Conservation (phyloP, 2,888 invertebrate species). For the Melipona bicolor region DNA sequence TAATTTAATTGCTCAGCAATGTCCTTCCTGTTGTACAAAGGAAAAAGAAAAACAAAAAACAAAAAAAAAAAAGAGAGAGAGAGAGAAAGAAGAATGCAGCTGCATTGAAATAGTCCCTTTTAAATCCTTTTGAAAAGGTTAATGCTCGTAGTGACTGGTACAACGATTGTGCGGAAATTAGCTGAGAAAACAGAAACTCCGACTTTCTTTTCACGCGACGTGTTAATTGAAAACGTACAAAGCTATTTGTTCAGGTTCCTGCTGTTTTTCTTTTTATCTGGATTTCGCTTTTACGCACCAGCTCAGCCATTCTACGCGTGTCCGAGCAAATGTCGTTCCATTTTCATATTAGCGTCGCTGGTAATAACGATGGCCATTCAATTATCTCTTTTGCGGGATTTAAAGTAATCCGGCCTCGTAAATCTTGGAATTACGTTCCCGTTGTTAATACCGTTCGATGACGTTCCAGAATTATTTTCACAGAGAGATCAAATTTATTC, state of each 20-base stretch:
- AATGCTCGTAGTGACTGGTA: conserved; percentile 8
- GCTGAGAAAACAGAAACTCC: conserved; percentile 24
- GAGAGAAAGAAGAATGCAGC: neutral
- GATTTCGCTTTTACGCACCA: conserved; percentile 11
- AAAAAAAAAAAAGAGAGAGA: too few species aligned
- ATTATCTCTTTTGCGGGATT: neutral
- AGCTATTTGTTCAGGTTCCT: conserved; percentile 18
- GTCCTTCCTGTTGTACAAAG: neutral
- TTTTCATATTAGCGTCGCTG: conserved; percentile 15
- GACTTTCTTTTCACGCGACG: conserved; percentile 30
- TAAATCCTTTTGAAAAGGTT: conserved; percentile 12
- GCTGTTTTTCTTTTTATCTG: conserved; percentile 13
- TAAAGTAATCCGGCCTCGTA: neutral
- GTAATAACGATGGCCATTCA: conserved; percentile 1
- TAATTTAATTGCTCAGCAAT: conserved; percentile 11
- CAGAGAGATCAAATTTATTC: too few species aligned
- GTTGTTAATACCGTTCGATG: neutral
- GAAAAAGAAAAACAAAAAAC: neutral
- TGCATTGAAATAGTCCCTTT: conserved; percentile 7
- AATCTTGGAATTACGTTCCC: too few species aligned
- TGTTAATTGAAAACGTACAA: conserved; percentile 35
- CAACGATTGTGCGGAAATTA: conserved; percentile 25
- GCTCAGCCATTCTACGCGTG: neutral
- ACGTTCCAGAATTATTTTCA: neutral
- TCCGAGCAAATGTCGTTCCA: conserved; percentile 10